Evolutionary conservation across 2,113 vertebrate genomes (phyloP).

Genomic region (Grus americana): DNA sequence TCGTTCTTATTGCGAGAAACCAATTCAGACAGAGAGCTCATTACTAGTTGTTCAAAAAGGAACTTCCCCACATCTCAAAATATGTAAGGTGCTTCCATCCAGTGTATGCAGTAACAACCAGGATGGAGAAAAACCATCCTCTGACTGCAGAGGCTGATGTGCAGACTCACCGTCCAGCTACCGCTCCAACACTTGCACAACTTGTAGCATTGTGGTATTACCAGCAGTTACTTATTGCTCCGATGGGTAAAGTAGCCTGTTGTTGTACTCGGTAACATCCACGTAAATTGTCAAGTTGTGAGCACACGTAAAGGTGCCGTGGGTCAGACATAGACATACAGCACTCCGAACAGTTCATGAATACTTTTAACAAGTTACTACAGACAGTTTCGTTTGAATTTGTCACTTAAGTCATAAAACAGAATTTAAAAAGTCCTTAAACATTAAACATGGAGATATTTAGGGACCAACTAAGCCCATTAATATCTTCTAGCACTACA

Average conservation of each 20-base stretch:
- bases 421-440: background rate
- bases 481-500: background rate
- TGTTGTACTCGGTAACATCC: background rate
- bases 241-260: background rate
- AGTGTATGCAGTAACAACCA: background rate
- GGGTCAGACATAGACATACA: background rate
- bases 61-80: background rate
- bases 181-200: background rate
- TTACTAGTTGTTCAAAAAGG: background rate
- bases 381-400: background rate
- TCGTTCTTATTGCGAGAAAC: background rate
- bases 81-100: background rate
- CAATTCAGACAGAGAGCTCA: background rate
- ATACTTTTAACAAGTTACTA: background rate
- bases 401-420: background rate
- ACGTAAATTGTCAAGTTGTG: background rate
- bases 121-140: background rate
- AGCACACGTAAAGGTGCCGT: fast-evolving
- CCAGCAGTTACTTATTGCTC: background rate
- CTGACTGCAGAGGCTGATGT: background rate
- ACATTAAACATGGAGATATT: background rate
- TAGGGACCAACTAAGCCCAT: background rate
- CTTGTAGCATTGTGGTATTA: fast-evolving
- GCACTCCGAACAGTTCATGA: background rate
- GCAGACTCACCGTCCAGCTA: background rate